Percentiles rank a stretch among this genome's conserved stretches.
Conservation (phyloP, 1,140 invertebrate species). For the Plutomurus gul region DNA sequence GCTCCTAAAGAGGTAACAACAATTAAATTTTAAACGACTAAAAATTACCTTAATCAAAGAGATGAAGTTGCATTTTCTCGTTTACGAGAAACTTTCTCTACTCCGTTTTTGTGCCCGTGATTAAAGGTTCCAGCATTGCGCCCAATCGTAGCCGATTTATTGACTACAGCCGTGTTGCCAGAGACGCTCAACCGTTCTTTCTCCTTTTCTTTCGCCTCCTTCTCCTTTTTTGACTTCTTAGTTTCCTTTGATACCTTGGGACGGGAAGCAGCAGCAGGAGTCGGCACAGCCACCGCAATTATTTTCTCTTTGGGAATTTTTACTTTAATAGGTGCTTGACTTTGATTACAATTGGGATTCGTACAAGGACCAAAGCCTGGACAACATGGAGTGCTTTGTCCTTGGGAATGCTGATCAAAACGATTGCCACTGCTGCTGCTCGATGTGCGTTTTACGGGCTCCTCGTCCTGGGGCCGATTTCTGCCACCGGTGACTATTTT, state of each 20-base stretch:
- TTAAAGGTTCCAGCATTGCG: neutral
- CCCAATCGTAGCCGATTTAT: neutral
- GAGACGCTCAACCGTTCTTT: neutral
- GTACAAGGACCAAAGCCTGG: conserved; percentile 35
- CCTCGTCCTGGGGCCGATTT: neutral
- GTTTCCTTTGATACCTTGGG: conserved; percentile 3
- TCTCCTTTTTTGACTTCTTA: conserved; percentile 34
- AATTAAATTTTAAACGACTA: neutral
- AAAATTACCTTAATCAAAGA: neutral
- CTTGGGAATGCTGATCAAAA: conserved; percentile 3
- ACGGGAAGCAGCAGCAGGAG: neutral
- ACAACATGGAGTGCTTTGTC: conserved; percentile 33
- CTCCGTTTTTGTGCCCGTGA: conserved; percentile 2
- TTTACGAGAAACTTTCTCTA: conserved; percentile 1
- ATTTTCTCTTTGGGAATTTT: conserved; percentile 34
- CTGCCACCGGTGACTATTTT: neutral
- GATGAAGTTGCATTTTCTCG: neutral
- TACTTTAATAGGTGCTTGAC: conserved; percentile 5
- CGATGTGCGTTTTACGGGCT: neutral
- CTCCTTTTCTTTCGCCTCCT: conserved; percentile 13
- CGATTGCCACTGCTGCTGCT: neutral
- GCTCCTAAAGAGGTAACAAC: neutral
- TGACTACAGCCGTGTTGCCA: neutral
- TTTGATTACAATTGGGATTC: conserved; percentile 6
- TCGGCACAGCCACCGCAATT: no score